phyloP scores from a whole-genome alignment of 2,797 vertebrate species.

The Xerus rutilus region DNA sequence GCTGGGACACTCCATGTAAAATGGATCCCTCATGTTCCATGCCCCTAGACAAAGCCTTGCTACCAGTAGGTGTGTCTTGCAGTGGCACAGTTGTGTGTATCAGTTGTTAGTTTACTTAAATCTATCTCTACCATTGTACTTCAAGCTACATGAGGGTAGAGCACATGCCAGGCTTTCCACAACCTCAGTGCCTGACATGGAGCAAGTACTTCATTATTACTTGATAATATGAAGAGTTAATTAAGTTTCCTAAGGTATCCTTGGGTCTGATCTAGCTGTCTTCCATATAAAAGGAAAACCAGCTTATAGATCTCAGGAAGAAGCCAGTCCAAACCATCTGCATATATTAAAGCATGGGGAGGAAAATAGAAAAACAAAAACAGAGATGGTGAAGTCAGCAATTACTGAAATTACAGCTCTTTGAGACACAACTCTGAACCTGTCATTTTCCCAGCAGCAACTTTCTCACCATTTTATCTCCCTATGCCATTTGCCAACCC shows the following conservation, averaged over 20 bases:
- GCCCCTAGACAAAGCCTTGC: neutral
- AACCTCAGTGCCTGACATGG: neutral
- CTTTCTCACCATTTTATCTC: constrained; percentile 66
- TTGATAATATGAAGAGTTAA: constrained; percentile 2
- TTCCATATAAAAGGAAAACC: constrained; percentile 25
- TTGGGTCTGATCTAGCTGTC: neutral
- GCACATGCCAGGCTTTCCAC: neutral
- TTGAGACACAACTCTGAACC: constrained; percentile 41
- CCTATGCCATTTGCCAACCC: constrained; percentile 58
- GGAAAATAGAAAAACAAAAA: constrained; percentile 72
- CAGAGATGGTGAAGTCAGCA: constrained; percentile 61
- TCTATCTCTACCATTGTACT: neutral
- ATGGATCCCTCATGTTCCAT: neutral
- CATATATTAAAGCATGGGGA: constrained; percentile 54
- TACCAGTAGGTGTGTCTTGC: neutral
- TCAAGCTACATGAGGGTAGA: neutral
- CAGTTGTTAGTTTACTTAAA: neutral
- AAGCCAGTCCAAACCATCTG: constrained; percentile 45
- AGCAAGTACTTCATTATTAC: neutral
- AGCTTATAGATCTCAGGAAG: constrained; percentile 49
- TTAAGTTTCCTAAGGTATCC: constrained; percentile 20
- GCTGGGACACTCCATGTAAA: neutral
- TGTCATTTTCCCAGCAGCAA: constrained; percentile 77
- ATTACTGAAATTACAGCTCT: constrained; percentile 74
- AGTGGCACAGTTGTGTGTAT: neutral